Base-by-base conservation (phyloP, 2,797 vertebrate species). In the Onychomys torridus region DNA sequence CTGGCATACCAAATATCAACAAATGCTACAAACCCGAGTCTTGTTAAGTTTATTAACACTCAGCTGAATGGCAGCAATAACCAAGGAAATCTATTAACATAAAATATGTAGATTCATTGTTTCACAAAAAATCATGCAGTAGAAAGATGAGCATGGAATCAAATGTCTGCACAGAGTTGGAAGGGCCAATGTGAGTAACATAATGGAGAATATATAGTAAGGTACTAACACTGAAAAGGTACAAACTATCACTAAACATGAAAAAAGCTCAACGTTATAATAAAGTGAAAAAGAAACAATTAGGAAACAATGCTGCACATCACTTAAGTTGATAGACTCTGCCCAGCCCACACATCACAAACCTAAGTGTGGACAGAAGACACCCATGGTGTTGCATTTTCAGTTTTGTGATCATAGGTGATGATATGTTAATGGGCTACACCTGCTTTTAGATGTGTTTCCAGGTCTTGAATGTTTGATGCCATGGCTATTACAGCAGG, bases 101-200 rank as follows among this genome's bases (percentile, higher is more conserved):
- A 73, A 94, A 85, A 92, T 73, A 75, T 61, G 69, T 8, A 10
- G 17, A 63, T 82, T 63, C 90, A 37, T 67, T 89, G 23, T 9
- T 83, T 87, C 6, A 52, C 13, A 91, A 76, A 77, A 43, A 12
- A 40, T 84, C 19, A 29, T 87, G 81, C 55, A 59, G 78, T 73
- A 37, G 49, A 69, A 93, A 94, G 57, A 37, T 61, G 59, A 78
- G 49, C 52, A 52, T 34, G 37, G 13, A 73, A 34, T 29, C 40
- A 97, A 40, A 67, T 73, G 37, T 78, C 43, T 49, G 29, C 55
- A 90, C n/a, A 65, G 85, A 37, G 76, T 92, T 71, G 61, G 73
- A 34, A 73, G 85, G 13, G 2, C 67, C 52, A 75, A 17, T 32
- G 11, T 90, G 78, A 63, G 65, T 46, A 81, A 89, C 52, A 63